phyloP scores from a whole-genome alignment of 1,140 invertebrate species.

The Panagrolaimus sp. region DNA sequence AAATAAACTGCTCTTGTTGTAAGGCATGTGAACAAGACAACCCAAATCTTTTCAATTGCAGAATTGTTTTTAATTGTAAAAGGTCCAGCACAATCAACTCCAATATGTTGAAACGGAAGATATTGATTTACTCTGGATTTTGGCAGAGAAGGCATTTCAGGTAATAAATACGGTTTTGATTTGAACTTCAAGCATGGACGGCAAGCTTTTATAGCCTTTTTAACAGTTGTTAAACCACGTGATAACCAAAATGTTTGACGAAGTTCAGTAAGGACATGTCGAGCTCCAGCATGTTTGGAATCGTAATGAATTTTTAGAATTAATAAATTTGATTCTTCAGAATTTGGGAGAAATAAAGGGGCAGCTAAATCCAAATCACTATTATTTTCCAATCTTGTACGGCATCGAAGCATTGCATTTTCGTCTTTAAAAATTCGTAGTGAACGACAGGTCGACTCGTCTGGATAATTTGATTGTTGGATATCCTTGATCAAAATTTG shows the following conservation, averaged over 20 bases:
- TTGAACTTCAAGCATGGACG: not conserved
- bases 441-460: too few species aligned
- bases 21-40: constrained; percentile 18
- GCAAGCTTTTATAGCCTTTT: not conserved
- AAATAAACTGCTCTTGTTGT: constrained; percentile 4
- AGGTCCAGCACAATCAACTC: constrained; percentile 4
- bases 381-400: too few species aligned
- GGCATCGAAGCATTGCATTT: too few species aligned
- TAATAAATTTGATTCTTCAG: not conserved
- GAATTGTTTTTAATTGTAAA: not conserved
- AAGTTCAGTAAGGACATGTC: constrained; percentile 4
- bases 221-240: not conserved
- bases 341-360: not conserved
- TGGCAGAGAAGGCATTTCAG: not conserved
- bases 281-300: constrained; percentile 18
- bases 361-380: too few species aligned
- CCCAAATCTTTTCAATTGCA: not conserved
- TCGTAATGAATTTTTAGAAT: constrained; percentile 15
- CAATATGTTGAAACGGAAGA: not conserved
- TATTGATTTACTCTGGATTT: not conserved
- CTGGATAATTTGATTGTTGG: too few species aligned
- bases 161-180: not conserved
- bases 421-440: too few species aligned
- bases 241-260: not conserved
- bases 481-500: too few species aligned